phyloP scores from a whole-genome alignment of 2,888 invertebrate species.

The Dorcus parallelipipedus region DNA sequence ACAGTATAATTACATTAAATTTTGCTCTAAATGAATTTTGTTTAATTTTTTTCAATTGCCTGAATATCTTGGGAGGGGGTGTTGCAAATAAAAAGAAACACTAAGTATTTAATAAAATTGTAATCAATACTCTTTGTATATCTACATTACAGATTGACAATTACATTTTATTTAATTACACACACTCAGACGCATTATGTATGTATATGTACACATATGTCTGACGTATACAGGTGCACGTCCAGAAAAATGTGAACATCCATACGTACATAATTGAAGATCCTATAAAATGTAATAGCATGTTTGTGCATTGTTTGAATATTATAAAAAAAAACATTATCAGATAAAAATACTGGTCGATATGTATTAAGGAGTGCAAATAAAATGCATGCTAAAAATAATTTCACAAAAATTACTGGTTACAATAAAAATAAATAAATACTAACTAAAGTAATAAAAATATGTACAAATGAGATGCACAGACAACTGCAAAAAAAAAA shows the following conservation, averaged over 20 bases:
- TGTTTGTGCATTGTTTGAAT: conserved; percentile 40
- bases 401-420: too few species aligned
- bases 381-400: conserved; percentile 3
- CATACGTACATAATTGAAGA: not conserved
- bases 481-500: too few species aligned
- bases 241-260: conserved; percentile 1
- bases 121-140: conserved; percentile 29
- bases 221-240: conserved; percentile 36
- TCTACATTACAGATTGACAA: conserved; percentile 32
- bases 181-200: not conserved
- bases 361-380: conserved; percentile 15
- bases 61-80: too few species aligned
- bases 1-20: too few species aligned
- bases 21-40: too few species aligned
- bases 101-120: conserved; percentile 36
- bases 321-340: conserved; percentile 23
- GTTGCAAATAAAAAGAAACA: too few species aligned
- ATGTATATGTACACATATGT: conserved; percentile 35
- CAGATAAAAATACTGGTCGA: conserved; percentile 17
- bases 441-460: conserved; percentile 4
- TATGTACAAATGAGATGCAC: conserved; percentile 5
- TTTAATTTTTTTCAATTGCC: too few species aligned
- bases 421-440: conserved; percentile 9
- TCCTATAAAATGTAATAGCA: conserved; percentile 28
- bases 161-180: conserved; percentile 24